Base-by-base conservation (phyloP, 2,113 vertebrate species). In the Dolichallabes microphthalmus region DNA sequence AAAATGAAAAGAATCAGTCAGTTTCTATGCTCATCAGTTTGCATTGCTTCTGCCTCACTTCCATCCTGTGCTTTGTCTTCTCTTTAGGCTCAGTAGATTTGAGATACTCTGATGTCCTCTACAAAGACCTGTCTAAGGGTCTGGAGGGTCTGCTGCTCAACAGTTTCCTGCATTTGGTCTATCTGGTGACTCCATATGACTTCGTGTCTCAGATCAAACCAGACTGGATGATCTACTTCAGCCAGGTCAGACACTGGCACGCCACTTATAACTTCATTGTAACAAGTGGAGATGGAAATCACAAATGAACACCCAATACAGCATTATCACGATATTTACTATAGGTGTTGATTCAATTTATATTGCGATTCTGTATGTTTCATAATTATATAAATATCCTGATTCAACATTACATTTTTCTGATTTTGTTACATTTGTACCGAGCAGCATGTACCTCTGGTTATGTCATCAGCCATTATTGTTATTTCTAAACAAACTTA, bases 221-320 rank as follows among this genome's bases (percentile, higher is more conserved):
- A 19, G 94, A 99, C 14, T 99, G 98, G 98, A 98, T 97, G 95
- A 88, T 96, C 61, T 99, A 94, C 90, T 95, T 96, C 90, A 94
- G 93, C 87, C 97, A 98, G 97, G 98, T 98, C 82, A 85, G 85
- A 57, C 11, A 5, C 11, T 58, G 9, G 35, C 25, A 12, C 11
- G 22, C n/a, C 3, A 20, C 55, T 77, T 22, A 50, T 11, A n/a
- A 8, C 2, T 22, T 12, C 25, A 17, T 3, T 17, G 52, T 52
- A 15, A 15, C 22, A 52, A 27, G 45, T 14, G 15, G 45, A 45
- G 7, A 6, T 8, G 7, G 7, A 45, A 45, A 45, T 45, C 45
- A 45, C 45, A 6, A 45, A 45, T 8, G 45, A 45, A 45, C 45
- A 45, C 45, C 45, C 45, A 45, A 45, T 45, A 45, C 45, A 45